phyloP scores from a whole-genome alignment of 1,140 invertebrate genomes.

The Yoshiicerus persimilis region DNA sequence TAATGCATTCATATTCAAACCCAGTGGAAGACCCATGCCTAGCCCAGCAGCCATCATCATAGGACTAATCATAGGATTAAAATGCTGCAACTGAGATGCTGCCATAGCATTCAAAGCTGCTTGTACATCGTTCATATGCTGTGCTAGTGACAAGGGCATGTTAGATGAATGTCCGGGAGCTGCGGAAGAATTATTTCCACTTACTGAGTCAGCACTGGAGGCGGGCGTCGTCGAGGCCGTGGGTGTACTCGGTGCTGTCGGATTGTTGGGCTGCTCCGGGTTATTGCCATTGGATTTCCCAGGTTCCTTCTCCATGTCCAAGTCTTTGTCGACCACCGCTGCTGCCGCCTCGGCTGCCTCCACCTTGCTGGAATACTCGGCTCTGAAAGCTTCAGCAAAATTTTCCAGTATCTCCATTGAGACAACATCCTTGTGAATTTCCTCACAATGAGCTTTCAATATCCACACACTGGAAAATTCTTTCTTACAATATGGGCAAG shows the following conservation, averaged over 20 bases:
- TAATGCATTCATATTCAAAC: conserved; percentile 78
- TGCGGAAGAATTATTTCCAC: conserved; percentile 54
- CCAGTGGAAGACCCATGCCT: conserved; percentile 75
- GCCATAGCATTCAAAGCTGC: conserved; percentile 81
- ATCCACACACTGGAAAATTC: conserved; percentile 95
- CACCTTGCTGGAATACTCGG: conserved; percentile 78
- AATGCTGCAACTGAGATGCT: conserved; percentile 77
- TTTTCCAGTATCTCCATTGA: conserved; percentile 85
- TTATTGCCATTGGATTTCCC: conserved; percentile 48
- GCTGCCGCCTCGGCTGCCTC: conserved; percentile 57
- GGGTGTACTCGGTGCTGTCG: conserved; percentile 64
- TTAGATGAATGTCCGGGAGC: conserved; percentile 51
- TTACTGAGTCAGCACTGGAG: conserved; percentile 61
- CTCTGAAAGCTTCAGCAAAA: conserved; percentile 86
- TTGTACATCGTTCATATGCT: conserved; percentile 76
- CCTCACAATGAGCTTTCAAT: conserved; percentile 91
- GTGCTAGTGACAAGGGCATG: conserved; percentile 51
- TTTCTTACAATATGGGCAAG: conserved; percentile 87
- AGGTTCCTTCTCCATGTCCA: conserved; percentile 27
- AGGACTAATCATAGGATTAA: conserved; percentile 77
- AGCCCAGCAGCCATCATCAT: conserved; percentile 63
- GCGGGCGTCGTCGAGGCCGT: conserved; percentile 64
- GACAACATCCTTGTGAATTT: conserved; percentile 88
- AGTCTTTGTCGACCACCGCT: not conserved
- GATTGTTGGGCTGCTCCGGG: conserved; percentile 48